phyloP scores from a whole-genome alignment of 2,888 invertebrate genomes.

The Resseliella maxima region DNA sequence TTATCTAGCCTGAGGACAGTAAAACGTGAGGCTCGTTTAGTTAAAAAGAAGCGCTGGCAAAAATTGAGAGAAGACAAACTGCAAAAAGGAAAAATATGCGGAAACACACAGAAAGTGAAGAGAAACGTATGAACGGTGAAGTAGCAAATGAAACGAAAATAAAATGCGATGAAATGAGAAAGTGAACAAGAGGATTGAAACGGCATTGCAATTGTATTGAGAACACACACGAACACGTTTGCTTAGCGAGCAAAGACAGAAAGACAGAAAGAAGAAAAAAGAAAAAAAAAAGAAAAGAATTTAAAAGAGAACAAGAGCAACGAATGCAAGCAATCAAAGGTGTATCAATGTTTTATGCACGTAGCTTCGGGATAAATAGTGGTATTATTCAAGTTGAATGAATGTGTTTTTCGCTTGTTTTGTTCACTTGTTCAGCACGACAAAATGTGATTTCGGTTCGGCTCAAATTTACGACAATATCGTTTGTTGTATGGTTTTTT shows the following conservation, averaged over 20 bases:
- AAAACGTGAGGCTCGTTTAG: slow-evolving; percentile 34
- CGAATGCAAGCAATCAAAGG: slow-evolving; percentile 50
- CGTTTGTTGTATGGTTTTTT: background rate
- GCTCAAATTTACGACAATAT: slow-evolving; percentile 32
- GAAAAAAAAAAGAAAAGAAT: background rate
- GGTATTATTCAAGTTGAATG: slow-evolving; percentile 53
- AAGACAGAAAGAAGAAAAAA: background rate
- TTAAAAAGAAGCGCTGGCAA: background rate
- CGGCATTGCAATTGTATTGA: background rate
- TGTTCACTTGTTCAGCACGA: slow-evolving; percentile 7
- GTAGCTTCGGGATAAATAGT: slow-evolving; percentile 36
- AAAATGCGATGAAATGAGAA: background rate
- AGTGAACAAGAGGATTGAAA: background rate
- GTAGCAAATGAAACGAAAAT: slow-evolving; percentile 18
- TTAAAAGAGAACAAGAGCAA: background rate
- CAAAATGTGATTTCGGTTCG: slow-evolving; percentile 18
- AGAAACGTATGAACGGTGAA: background rate
- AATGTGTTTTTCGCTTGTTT: background rate
- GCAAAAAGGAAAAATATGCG: background rate
- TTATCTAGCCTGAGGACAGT: slow-evolving; percentile 42
- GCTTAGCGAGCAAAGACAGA: background rate
- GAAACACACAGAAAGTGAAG: background rate
- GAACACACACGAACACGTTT: background rate
- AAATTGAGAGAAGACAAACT: no score
- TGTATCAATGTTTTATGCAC: slow-evolving; percentile 53